Evolutionary conservation across 2,113 vertebrate genomes (phyloP), one percentile per base, ranked within the genome.

Genomic region (Archilochus colubris): DNA sequence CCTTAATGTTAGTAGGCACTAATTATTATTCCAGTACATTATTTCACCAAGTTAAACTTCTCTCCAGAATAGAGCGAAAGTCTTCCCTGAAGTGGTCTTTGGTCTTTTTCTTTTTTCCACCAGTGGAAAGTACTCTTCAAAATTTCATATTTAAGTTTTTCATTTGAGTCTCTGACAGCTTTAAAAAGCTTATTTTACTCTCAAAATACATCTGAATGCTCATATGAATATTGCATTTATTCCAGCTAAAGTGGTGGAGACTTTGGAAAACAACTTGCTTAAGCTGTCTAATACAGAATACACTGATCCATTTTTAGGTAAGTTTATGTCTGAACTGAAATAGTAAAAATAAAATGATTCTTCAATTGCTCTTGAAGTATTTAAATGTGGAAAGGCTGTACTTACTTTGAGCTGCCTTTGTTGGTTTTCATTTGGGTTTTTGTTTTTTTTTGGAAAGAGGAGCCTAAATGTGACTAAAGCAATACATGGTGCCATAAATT

Each of bases 281-380:
- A 97, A 96, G 86, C 93, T 98, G 46, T 98, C 98, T 69, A 97
- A 97, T 89, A 97, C 97, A 55, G 97, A 98, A 82, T 96, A 98
- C 14, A 58, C 82, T 46, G 97, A 98, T 83, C 94, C 97, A 22
- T 98, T 97, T 73, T 91, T 96, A 92, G 98, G 98, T 98, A 93
- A 98, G 98, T 97, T 84, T n/a, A 57, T 94, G 70, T 87, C 40
- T 66, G 67, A 93, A 73, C 21, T 57, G 61, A 78, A 84, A 40
- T 68, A 72, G 40, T 72, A 61, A 66, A 23, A 51, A 46, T 62
- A 46, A 16, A 46, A 30, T 43, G 38, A 15, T 77, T 77, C 33
- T 88, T 90, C 36, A 22, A 2, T 70, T 81, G 62, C 0, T 4
- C 5, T 63, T 23, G 2, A 12, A 25, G 10, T 86, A 40, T 72